phyloP scores from a whole-genome alignment of 1,140 invertebrate genomes.

The Bombus superbus region DNA sequence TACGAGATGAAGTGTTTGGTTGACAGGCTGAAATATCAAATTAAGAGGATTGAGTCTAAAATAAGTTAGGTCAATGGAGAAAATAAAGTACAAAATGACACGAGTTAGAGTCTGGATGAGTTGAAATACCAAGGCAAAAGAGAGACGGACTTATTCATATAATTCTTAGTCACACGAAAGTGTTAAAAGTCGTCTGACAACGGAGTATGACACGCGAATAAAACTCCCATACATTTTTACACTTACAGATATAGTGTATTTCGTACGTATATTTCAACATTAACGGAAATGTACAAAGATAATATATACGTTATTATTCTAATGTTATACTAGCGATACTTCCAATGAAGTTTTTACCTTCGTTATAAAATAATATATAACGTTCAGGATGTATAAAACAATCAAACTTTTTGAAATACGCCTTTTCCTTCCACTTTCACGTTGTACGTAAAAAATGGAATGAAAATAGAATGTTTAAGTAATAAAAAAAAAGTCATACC shows the following conservation, averaged over 20 bases:
- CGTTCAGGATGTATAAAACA: neutral
- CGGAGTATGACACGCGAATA: constrained; percentile 10
- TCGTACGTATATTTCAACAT: constrained; percentile 29
- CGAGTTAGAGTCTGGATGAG: neutral
- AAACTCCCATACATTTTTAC: constrained; percentile 1
- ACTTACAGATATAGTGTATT: constrained; percentile 37
- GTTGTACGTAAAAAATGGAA: neutral
- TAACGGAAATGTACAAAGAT: constrained; percentile 51
- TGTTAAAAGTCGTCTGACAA: neutral
- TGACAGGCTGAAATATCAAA: constrained; percentile 41
- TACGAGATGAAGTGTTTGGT: constrained; percentile 34
- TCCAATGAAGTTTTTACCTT: constrained; percentile 25
- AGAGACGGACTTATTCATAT: neutral
- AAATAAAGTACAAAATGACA: constrained; percentile 30
- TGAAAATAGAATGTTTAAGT: neutral
- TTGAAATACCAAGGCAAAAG: neutral
- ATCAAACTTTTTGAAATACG: neutral
- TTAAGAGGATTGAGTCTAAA: constrained; percentile 31
- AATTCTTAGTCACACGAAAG: neutral
- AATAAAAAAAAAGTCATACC: neutral
- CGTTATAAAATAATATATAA: constrained; percentile 20
- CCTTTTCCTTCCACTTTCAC: neutral
- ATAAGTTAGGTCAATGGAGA: constrained; percentile 42
- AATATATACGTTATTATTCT: constrained; percentile 44
- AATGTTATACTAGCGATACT: constrained; percentile 18